Conservation (phyloP, 1,140 invertebrate species). For the Ganaspis sp. region DNA sequence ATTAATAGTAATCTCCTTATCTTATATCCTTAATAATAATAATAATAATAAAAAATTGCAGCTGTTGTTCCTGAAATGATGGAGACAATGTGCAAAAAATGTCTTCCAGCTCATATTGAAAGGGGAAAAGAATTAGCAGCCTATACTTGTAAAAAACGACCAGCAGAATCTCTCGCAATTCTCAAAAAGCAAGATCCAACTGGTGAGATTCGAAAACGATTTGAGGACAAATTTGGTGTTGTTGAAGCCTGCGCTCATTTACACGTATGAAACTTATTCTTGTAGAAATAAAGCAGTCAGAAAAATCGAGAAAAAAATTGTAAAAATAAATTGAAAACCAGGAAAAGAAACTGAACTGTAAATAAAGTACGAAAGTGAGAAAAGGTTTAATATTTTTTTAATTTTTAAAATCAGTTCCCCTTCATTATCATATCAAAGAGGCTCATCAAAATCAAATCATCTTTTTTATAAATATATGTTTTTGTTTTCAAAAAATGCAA, state of each 20-base stretch:
- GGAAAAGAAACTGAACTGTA: too few relatives aligned
- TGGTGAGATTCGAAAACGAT: conserved; percentile 40
- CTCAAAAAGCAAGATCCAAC: conserved; percentile 50
- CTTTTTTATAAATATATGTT: too few relatives aligned
- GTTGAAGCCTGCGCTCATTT: conserved; percentile 30
- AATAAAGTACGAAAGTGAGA: too few relatives aligned
- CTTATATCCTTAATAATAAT: neutral
- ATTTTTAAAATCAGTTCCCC: too few relatives aligned
- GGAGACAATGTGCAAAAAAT: conserved; percentile 56
- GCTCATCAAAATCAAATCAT: too few relatives aligned
- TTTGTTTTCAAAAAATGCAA: too few relatives aligned
- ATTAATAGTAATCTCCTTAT: too few relatives aligned
- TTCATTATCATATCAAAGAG: too few relatives aligned
- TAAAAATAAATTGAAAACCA: too few relatives aligned
- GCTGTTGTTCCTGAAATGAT: conserved; percentile 58
- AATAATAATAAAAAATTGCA: conserved; percentile 44
- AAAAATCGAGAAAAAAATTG: too few relatives aligned
- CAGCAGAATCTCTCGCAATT: conserved; percentile 49
- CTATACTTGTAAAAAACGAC: conserved; percentile 57
- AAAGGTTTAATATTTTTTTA: too few relatives aligned
- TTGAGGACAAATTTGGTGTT: conserved; percentile 48
- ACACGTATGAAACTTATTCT: neutral
- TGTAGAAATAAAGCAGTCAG: too few relatives aligned
- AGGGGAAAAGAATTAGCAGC: conserved; percentile 49
- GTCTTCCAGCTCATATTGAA: conserved; percentile 55